Conservation (phyloP, 2,113 vertebrate genomes). For the Chamaetylas fuelleborni region DNA sequence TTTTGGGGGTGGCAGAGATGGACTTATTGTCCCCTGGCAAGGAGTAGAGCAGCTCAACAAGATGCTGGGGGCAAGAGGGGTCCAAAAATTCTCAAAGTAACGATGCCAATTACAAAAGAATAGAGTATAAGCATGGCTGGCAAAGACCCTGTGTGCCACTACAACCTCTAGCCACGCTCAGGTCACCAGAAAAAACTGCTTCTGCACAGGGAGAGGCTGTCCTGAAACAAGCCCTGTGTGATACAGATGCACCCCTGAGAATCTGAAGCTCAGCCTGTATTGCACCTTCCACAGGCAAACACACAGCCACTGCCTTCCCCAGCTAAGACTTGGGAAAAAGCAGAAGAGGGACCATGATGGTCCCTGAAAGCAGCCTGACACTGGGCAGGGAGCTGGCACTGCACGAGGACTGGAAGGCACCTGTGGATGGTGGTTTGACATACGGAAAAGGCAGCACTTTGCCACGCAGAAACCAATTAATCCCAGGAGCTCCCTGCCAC, state of each 20-base stretch:
- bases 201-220: not conserved
- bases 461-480: not conserved
- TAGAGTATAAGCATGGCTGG: not conserved
- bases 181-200: not conserved
- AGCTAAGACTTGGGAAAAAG: not conserved
- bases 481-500: not conserved
- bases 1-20: not conserved
- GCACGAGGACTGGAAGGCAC: not conserved
- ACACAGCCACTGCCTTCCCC: not conserved
- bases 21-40: rapidly evolving
- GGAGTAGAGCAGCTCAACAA: not conserved
- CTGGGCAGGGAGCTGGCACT: not conserved
- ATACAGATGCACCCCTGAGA: not conserved
- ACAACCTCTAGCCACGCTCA: not conserved
- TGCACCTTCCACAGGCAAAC: not conserved
- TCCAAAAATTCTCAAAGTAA: not conserved
- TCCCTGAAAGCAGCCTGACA: not conserved
- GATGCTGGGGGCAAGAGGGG: not conserved
- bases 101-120: not conserved
- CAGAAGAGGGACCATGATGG: rapidly evolving
- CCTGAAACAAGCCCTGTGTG: not conserved
- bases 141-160: not conserved
- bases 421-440: not conserved
- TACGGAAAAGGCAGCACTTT: not conserved
- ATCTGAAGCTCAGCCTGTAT: not conserved